Base-by-base conservation (phyloP, 2,888 invertebrate species). In the Luperina nickerlii region DNA sequence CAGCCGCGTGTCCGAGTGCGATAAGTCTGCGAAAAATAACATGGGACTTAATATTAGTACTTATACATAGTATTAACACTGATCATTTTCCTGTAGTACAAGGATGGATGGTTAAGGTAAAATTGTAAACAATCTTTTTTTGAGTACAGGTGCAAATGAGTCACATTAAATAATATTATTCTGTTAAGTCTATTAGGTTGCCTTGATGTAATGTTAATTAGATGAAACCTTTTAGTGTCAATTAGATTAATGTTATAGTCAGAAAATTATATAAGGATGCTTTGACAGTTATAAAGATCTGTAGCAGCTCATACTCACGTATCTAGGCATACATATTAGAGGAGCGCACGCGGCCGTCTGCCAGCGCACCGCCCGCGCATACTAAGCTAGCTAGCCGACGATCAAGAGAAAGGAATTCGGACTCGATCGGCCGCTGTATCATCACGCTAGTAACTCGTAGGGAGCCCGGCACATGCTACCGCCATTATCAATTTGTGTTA, bases 1-100 rank as follows among this genome's bases (percentile, higher is more conserved):
- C 62, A 99, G 97, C 77, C 99, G 97, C 15, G 99, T 99, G 94
- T 99, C 99, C 51, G 99, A 99, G 97, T 99, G 99, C 5, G 99
- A 99, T 91, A 99, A 97, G 97, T 99, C 99, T 99, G 96, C 42
- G 74, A 96, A 97, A 81, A 81, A 75, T 57, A 85, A 65, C 51
- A 85, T 51, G 27, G 20, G 42, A 51, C 57, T 32, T 63, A 67
- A 45, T 54, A 83, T 86, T 83, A 76, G 72, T 69, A n/a, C n/a
- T n/a, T n/a, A 42, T 42, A 62, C 15, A 13, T 20, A 48, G n/a
- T 48, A 27, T 27, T 32, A 2, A 78, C 42, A 54, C 15, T 27
- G 54, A 20, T 57, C 32, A 75, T 89, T 87, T 89, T 80, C 89
- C 87, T 87, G 81, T 74, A 66, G 32, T 27, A 68, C 57, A 79